These are phyloP conservation scores for Jaculus jaculus DNA, from an alignment of 2,113 vertebrate species.

Conservation along the genomic window DNA sequence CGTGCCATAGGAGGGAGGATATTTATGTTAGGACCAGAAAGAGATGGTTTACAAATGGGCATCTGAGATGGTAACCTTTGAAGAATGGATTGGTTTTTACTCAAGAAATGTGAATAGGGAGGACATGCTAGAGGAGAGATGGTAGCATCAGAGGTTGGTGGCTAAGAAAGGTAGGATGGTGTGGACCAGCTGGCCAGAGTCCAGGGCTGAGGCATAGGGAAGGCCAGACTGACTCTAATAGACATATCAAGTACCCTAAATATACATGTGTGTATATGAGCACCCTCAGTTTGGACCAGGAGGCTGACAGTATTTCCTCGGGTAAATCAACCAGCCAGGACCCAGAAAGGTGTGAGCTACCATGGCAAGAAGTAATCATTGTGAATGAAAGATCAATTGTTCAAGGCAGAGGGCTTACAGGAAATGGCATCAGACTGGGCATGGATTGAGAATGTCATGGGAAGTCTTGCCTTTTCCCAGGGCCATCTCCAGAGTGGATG, in stretches of 20 bases:
- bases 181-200: neutral
- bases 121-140: neutral
- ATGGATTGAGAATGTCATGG: neutral
- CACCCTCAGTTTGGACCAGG: neutral
- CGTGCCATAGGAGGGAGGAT: neutral
- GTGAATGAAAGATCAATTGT: neutral
- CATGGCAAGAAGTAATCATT: neutral
- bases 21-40: neutral
- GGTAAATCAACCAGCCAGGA: neutral
- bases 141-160: neutral
- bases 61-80: neutral
- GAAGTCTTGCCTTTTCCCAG: conserved; percentile 60
- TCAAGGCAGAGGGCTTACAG: neutral
- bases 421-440: neutral
- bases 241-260: neutral
- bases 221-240: neutral
- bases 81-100: neutral
- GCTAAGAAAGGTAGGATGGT: neutral
- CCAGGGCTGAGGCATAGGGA: neutral
- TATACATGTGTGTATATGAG: neutral
- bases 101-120: neutral
- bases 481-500: conserved; percentile 70
- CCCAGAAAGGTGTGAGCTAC: neutral
- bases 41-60: neutral
- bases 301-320: neutral